Conservation (phyloP, 2,888 invertebrate genomes). For the Hofmannophila pseudospretella region DNA sequence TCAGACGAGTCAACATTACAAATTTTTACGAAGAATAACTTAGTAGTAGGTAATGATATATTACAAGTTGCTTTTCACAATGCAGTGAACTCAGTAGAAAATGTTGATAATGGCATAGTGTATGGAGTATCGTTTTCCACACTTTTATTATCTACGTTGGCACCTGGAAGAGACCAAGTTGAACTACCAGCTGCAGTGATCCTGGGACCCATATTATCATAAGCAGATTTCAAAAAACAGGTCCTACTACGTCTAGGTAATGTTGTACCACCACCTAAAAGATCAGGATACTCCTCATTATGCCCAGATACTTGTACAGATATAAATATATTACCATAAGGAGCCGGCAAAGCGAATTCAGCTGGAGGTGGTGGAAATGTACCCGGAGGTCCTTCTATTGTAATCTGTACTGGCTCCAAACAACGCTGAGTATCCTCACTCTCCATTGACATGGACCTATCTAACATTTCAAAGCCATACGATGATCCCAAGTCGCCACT, state of each 20-base stretch:
- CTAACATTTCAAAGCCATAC: constrained; percentile 73
- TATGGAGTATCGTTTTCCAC: constrained; percentile 36
- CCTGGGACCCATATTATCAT: constrained; percentile 94
- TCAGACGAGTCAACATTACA: background rate
- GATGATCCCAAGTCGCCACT: constrained; percentile 80
- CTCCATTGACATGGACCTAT: constrained; percentile 65
- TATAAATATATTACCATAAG: constrained; percentile 88
- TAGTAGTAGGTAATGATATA: constrained; percentile 3
- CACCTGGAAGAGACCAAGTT: constrained; percentile 87
- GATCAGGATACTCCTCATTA: constrained; percentile 87
- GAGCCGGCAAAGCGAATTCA: constrained; percentile 67
- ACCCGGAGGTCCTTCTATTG: constrained; percentile 73
- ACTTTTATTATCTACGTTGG: constrained; percentile 44
- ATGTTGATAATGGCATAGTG: constrained; percentile 51
- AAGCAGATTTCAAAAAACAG: constrained; percentile 81
- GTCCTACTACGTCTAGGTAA: constrained; percentile 71
- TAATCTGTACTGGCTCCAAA: constrained; percentile 80
- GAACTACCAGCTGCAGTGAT: constrained; percentile 94
- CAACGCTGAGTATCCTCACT: constrained; percentile 67
- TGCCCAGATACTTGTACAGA: constrained; percentile 87
- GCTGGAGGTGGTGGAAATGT: constrained; percentile 66
- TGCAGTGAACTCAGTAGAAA: constrained; percentile 72
- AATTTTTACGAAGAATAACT: background rate
- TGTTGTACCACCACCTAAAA: constrained; percentile 77
- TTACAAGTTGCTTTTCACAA: constrained; percentile 28